These are phyloP conservation scores for Panthera tigris DNA, from an alignment of 2,113 vertebrate genomes.

Conservation along the genomic window DNA sequence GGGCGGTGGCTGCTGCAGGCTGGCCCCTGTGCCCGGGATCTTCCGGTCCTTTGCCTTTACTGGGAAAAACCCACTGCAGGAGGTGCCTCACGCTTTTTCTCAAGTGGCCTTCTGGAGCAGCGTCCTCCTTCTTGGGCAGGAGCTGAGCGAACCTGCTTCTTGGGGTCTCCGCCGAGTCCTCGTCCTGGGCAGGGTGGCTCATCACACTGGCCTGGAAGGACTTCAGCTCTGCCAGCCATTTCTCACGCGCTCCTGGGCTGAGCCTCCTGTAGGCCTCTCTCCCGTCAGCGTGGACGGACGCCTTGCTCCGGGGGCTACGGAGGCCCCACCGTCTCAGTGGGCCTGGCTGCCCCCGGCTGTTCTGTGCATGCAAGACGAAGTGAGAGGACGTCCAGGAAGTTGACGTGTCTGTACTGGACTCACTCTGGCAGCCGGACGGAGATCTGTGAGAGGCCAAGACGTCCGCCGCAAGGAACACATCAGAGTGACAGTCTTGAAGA, in stretches of 20 bases:
- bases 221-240: fast-evolving
- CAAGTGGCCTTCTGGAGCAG: fast-evolving
- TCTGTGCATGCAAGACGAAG: fast-evolving
- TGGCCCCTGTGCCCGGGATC: fast-evolving
- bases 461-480: background rate
- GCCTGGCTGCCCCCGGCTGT: fast-evolving
- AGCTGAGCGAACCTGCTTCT: fast-evolving
- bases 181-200: fast-evolving
- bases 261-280: fast-evolving
- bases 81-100: fast-evolving
- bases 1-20: fast-evolving
- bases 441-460: background rate
- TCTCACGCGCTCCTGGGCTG: fast-evolving
- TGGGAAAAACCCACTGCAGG: background rate
- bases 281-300: fast-evolving
- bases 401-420: fast-evolving
- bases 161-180: fast-evolving
- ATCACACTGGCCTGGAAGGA: fast-evolving
- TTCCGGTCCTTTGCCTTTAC: background rate
- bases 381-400: fast-evolving
- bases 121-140: too few species aligned
- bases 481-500: background rate
- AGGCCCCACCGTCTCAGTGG: fast-evolving
- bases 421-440: fast-evolving
- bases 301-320: background rate